Base-by-base conservation (phyloP, 2,797 vertebrate species). In the Mormyrops attenuatus region DNA sequence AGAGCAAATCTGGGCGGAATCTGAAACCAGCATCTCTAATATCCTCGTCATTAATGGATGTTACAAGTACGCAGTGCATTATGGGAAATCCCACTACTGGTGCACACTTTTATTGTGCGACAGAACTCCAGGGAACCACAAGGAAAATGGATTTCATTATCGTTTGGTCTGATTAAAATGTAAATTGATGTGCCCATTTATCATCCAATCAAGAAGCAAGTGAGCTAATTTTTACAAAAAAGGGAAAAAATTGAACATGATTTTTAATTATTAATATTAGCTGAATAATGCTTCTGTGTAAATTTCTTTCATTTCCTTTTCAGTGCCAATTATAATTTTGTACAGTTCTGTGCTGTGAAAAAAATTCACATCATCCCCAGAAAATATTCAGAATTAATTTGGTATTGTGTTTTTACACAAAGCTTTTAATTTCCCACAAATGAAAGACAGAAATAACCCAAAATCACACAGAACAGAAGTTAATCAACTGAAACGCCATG, bases 151-250 rank as follows among this genome's bases (percentile, higher is more conserved):
- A 89, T 7, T 73, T 57, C 73, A 89, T 89, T 89, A 89, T 89
- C n/a, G 9, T 26, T 57, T 57, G 52, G 88, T 77, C 88, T 89
- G 73, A 89, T 89, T 89, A 82, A 89, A 89, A 89, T 82, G 73
- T 60, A 89, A 52, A 89, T 82, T 89, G 88, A 89, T 89, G 88
- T 89, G 73, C 84, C 88, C 52, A 44, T 89, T 84, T 55, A 89
- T 84, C 52, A 57, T 80, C 49, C 26, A 44, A 89, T 89, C 88
- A 57, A 82, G 52, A n/a, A n/a, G 52, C 69, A 89, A 73, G 55
- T 52, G 73, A 41, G 69, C 88, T 55, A 44, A 82, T 88, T 80
- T 80, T 50, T 38, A 66, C 63, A 69, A 22, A 57, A 22, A 73
- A 60, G 8, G 47, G 20, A 0, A 41, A 66, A 63, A 20, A 44